Base-by-base conservation (phyloP, 2,797 vertebrate species). In the Peromyscus eremicus region DNA sequence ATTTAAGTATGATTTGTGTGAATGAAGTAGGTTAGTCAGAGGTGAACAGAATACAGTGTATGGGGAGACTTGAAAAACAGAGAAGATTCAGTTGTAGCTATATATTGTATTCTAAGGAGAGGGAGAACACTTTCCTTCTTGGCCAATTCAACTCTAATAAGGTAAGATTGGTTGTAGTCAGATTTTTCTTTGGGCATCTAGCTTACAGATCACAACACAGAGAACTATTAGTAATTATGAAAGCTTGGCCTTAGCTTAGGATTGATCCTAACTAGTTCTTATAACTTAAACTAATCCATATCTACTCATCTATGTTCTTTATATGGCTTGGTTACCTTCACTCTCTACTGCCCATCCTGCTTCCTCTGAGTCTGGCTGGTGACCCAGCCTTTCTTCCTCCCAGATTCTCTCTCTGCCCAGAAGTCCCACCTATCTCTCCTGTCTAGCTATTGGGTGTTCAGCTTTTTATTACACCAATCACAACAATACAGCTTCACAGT, bases 1-100 rank as follows among this genome's bases (percentile, higher is more conserved):
- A 87, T 94, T 76, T 88, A 43, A 92, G 7, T 46, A 13, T 71
- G 75, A 68, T 76, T 32, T 83, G 3, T 82, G n/a, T 90, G 60
- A 40, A n/a, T 71, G n/a, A 40, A 70, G 2, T 62, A 71, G 21
- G 27, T 55, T 92, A 89, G 21, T 55, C 93, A 89, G 46, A 80
- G 12, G 23, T 94, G 14, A 40, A 95, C 32, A 79, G 46, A 91
- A n/a, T 88, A 75, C 70, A 68, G 13, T 49, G 88, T 94, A 96
- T 8, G 34, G 70, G 43, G 32, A 82, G 55, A 86, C 75, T 86
- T 87, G 75, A 82, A 62, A 96, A 87, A 76, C 13, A 43, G 32
- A 89, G 32, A 43, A 5, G 46, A 79, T 57, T 75, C 3, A 40
- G 11, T 7, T 75, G 19, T 79, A 55, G 9, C n/a, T 71, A 19